Base-by-base conservation (phyloP, 1,140 invertebrate species). In the Oreohelix idahoensis region DNA sequence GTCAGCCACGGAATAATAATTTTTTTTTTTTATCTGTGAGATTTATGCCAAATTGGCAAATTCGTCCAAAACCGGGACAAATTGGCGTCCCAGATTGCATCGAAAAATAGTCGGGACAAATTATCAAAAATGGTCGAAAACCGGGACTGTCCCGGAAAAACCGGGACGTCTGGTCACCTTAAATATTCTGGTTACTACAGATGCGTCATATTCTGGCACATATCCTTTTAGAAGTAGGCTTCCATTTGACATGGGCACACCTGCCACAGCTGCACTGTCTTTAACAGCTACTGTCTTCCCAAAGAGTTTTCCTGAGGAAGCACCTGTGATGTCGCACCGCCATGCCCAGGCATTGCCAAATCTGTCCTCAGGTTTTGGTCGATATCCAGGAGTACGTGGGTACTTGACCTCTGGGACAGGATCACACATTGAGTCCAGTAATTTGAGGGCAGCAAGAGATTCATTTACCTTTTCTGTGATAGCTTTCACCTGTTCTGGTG, bases 221-320 rank as follows among this genome's bases (percentile, higher is more conserved):
- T 88, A 91, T 36, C 87, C 88, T 23, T 90, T 85, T 36, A 90
- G 51, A 0, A 89, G 42, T 71, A 86, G 88, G 58, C 83, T 86
- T 15, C 90, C 89, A 58, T 89, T 89, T 85, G 87, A 87, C 90
- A 91, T 89, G 23, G 90, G 90, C 0, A 91, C 88, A 10, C 90
- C 89, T 11, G 90, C 90, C 32, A 91, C 88, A 69, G 87, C 85
- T 0, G 87, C 81, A 76, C 88, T 90, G 84, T 91, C 90, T 83
- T 91, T 90, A 82, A 91, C 86, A 1, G 81, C 90, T 11, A 91
- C 45, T 0, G 66, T 89, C 58, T 89, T 90, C 15, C 90, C 90
- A 23, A 78, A 76, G 49, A 91, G 84, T 63, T 85, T 86, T 10
- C 90, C 90, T 36, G 71, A 58, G 17, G 83, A 13, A 0, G 87